Evolutionary conservation across 2,888 invertebrate species (phyloP).

Genomic region (Ichneumoninae sp.): DNA sequence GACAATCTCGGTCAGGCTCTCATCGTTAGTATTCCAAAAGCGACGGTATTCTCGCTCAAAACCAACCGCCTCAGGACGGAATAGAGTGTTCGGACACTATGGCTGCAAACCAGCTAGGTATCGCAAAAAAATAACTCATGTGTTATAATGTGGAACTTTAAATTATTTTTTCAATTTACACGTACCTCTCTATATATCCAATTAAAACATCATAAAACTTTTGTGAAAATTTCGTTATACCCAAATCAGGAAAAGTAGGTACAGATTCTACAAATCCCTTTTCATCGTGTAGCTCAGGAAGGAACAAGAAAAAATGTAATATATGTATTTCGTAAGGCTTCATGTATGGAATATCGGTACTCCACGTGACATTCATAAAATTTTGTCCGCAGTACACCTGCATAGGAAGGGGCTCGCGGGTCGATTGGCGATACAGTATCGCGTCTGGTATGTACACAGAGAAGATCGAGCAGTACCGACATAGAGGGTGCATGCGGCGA

Average conservation of each 20-base stretch:
- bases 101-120: conserved; percentile 20
- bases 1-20: conserved; percentile 21
- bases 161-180: conserved; percentile 6
- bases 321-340: not conserved
- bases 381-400: not conserved
- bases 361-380: not conserved
- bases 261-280: not conserved
- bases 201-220: not conserved
- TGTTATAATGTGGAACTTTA: not conserved
- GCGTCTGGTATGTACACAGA: not conserved
- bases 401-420: not conserved
- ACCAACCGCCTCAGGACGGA: conserved; percentile 1
- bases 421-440: not conserved
- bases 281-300: not conserved
- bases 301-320: not conserved
- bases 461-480: not conserved
- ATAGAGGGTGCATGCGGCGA: conserved; percentile 5
- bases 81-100: not conserved
- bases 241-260: not conserved
- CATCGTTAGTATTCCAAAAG: conserved; percentile 11
- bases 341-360: not conserved
- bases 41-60: conserved; percentile 17
- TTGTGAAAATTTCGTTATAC: not conserved
- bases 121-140: not conserved
- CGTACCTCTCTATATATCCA: not conserved